phyloP scores from a whole-genome alignment of 2,113 vertebrate genomes.

The Apodemus speciosus region DNA sequence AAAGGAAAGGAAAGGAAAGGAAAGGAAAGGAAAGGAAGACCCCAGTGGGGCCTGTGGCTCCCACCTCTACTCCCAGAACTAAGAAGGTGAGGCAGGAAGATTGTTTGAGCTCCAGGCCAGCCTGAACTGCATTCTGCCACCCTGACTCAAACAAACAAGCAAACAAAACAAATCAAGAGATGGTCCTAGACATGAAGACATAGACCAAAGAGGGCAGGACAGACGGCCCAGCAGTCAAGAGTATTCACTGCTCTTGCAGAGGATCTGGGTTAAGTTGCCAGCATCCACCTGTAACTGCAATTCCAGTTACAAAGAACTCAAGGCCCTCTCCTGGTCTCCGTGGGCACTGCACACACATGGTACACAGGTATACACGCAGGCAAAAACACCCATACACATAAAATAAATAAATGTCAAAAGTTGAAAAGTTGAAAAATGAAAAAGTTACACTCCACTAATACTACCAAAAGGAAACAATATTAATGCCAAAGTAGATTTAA shows the following conservation, averaged over 20 bases:
- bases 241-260: not conserved
- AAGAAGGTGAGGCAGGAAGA: not conserved
- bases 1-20: too few species aligned
- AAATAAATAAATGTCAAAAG: not conserved
- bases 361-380: not conserved
- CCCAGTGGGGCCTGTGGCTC: too few species aligned
- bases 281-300: not conserved
- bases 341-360: not conserved
- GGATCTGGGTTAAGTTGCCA: not conserved
- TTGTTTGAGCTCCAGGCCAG: too few species aligned
- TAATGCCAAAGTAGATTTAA: slow-evolving; percentile 9
- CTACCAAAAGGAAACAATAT: not conserved
- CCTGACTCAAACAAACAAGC: not conserved
- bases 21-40: not conserved
- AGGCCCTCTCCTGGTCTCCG: not conserved
- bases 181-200: not conserved
- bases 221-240: not conserved
- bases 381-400: not conserved
- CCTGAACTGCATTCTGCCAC: not conserved
- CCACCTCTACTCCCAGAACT: not conserved
- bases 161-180: not conserved
- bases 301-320: not conserved
- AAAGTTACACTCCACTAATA: not conserved
- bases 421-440: not conserved
- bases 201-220: not conserved